A percentile compares a stretch with the other conserved stretches of the same genome.
Evolutionary conservation across 1,140 invertebrate genomes (phyloP).

Genomic region (Pollicipes pollicipes): DNA sequence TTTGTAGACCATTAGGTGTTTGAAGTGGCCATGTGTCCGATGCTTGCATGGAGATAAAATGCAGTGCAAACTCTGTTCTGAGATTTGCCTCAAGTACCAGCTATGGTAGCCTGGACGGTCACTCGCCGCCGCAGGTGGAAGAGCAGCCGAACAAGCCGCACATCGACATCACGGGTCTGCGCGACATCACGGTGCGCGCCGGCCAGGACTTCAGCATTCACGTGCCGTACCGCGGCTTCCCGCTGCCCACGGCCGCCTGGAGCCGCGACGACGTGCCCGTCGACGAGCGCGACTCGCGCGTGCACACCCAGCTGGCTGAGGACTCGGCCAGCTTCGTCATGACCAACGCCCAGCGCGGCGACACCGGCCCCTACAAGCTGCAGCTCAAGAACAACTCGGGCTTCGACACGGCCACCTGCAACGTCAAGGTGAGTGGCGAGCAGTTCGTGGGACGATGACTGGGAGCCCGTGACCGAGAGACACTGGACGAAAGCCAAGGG

Average conservation of each 20-base stretch:
- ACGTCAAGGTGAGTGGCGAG: slow-evolving; percentile 44
- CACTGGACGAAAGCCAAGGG: too few species aligned
- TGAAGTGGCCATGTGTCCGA: too few species aligned
- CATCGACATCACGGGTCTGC: slow-evolving; percentile 75
- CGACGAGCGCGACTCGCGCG: slow-evolving; percentile 47
- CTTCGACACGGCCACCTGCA: slow-evolving; percentile 80
- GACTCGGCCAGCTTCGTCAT: slow-evolving; percentile 75
- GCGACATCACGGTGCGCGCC: slow-evolving; percentile 89
- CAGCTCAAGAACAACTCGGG: slow-evolving; percentile 87
- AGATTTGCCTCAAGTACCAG: too few species aligned
- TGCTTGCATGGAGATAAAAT: too few species aligned
- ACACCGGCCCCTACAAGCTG: slow-evolving; percentile 79
- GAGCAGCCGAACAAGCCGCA: slow-evolving; percentile 92
- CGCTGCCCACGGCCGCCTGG: slow-evolving; percentile 84
- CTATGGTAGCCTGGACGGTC: too few species aligned
- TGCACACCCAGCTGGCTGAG: slow-evolving; percentile 65
- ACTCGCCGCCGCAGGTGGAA: slow-evolving; percentile 37
- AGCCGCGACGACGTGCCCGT: slow-evolving; percentile 56
- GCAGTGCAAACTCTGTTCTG: too few species aligned
- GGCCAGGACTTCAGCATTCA: slow-evolving; percentile 94
- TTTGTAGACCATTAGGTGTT: too few species aligned
- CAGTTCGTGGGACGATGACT: too few species aligned
- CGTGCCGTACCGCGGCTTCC: slow-evolving; percentile 85
- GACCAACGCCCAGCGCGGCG: slow-evolving; percentile 72
- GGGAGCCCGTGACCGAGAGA: too few species aligned